Conservation (phyloP, 2,797 vertebrate species). For the Capromys pilorides region DNA sequence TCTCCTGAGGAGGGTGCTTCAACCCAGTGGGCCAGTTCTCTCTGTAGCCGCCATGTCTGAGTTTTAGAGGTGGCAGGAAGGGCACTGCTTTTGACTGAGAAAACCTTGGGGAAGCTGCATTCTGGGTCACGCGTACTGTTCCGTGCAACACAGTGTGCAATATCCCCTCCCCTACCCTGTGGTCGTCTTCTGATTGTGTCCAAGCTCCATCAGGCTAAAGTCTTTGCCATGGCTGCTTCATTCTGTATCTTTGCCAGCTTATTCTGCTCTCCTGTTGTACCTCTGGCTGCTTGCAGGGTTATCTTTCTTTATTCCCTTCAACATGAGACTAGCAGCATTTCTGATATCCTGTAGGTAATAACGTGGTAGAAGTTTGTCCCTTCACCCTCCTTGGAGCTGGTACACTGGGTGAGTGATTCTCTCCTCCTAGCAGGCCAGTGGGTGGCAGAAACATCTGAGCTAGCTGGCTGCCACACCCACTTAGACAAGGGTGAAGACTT, state of each 20-base stretch:
- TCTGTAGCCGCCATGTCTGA: background rate
- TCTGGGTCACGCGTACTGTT: background rate
- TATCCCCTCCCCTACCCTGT: background rate
- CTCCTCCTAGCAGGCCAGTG: background rate
- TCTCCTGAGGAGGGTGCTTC: background rate
- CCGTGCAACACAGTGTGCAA: background rate
- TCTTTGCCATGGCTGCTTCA: background rate
- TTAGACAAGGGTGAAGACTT: background rate
- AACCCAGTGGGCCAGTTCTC: background rate
- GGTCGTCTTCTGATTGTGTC: background rate
- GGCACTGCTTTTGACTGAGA: background rate
- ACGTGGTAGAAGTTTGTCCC: background rate
- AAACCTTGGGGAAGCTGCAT: rapidly evolving
- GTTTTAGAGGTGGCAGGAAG: background rate
- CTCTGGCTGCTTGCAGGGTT: background rate
- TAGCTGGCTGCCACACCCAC: background rate
- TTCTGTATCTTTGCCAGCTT: background rate
- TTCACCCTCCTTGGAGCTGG: background rate
- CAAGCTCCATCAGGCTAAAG: background rate
- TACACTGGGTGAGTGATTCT: background rate
- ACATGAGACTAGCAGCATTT: background rate
- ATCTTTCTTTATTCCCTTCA: background rate
- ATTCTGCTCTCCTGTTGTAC: background rate
- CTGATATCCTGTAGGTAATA: background rate
- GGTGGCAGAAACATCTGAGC: background rate